Base-by-base conservation (phyloP, 2,888 invertebrate genomes). In the Diaprepes abbreviatus region DNA sequence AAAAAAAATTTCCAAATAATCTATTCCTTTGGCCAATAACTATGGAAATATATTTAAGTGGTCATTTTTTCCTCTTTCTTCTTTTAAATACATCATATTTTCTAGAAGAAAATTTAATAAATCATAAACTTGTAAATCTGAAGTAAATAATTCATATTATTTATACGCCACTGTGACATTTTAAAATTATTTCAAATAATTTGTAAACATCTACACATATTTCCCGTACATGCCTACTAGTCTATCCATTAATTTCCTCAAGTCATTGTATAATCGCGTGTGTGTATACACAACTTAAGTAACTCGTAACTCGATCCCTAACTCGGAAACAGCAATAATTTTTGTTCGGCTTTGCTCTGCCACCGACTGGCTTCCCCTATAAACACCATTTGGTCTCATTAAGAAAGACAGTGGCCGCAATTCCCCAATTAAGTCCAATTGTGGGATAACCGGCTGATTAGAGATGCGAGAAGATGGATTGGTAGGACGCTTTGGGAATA, bases 361-460 rank as follows among this genome's bases (percentile, higher is more conserved):
- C 50, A 40, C 66, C 52, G 62, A 28, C 59, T 48, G 66, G 55
- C 65, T 57, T 62, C 62, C 70, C 70, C 60, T 36, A 63, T 64
- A 70, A 69, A 69, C 66, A 66, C 68, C 66, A 69, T 72, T 70
- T 63, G 64, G 66, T 72, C 59, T 66, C 72, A 72, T 72, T 72
- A 72, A 72, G 62, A 48, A 72, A 70, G 72, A 72, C 72, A 70
- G 62, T 63, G 66, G 63, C 66, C 72, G 70, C 69, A 70, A 66
- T 70, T 70, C 52, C 31, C 72, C 72, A 72, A 72, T 72, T 72
- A 72, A 72, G 72, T 69, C 66, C 72, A 72, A 72, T 72, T 72
- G 72, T 63, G 72, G 72, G 72, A 72, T 72, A 72, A 72, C 72
- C 72, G 72, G 66, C 72, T 69, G 72, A 72, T 72, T 72, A 72